Evolutionary conservation across 2,888 invertebrate genomes (phyloP).

Genomic region (Tinea semifulvella): DNA sequence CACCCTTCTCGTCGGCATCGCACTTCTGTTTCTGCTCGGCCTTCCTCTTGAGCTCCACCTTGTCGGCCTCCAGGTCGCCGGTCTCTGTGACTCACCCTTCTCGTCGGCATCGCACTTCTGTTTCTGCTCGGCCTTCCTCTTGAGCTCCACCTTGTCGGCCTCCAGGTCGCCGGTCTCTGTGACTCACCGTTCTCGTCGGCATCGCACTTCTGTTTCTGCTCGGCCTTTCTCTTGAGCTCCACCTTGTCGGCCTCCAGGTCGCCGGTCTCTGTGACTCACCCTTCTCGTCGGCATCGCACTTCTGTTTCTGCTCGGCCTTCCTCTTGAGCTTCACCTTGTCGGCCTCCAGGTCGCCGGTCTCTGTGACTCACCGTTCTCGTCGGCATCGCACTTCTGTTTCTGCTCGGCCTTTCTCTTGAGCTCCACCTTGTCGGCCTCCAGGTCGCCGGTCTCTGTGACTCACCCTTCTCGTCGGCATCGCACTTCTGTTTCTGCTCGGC

Average conservation of each 20-base stretch:
- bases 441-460: slow-evolving; percentile 92
- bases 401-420: slow-evolving; percentile 94
- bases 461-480: slow-evolving; percentile 93
- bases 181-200: slow-evolving; percentile 90
- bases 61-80: slow-evolving; percentile 97
- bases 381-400: slow-evolving; percentile 92
- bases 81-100: slow-evolving; percentile 90
- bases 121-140: slow-evolving; percentile 94
- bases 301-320: slow-evolving; percentile 92
- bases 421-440: slow-evolving; percentile 96
- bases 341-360: slow-evolving; percentile 96
- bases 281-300: slow-evolving; percentile 95
- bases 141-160: slow-evolving; percentile 95
- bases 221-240: slow-evolving; percentile 92
- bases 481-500: slow-evolving; percentile 95
- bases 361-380: slow-evolving; percentile 91
- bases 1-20: slow-evolving; percentile 93
- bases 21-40: slow-evolving; percentile 95
- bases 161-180: slow-evolving; percentile 98
- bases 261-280: slow-evolving; percentile 89
- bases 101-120: slow-evolving; percentile 94
- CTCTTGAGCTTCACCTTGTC: slow-evolving; percentile 96
- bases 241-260: slow-evolving; percentile 97
- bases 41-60: slow-evolving; percentile 92
- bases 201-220: slow-evolving; percentile 94